phyloP scores from a whole-genome alignment of 1,140 invertebrate species.

The Sipha flava region DNA sequence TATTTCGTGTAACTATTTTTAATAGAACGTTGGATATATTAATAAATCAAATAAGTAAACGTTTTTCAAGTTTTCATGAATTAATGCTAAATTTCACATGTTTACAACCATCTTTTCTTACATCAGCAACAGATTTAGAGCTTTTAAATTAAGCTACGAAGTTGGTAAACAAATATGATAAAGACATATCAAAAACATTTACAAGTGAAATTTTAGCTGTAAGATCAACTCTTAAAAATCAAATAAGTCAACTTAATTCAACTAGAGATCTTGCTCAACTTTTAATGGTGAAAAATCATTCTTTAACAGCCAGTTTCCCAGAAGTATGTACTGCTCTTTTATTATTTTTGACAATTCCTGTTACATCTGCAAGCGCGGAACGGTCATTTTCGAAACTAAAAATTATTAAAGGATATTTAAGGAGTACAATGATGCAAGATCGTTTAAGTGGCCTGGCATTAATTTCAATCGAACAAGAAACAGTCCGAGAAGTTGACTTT shows the following conservation, averaged over 20 bases:
- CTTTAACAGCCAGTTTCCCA: conserved; percentile 40
- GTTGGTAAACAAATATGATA: not conserved
- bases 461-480: not conserved
- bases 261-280: conserved; percentile 39
- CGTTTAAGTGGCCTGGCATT: not conserved
- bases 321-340: conserved; percentile 56
- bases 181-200: not conserved
- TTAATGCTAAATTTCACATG: not conserved
- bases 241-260: not conserved
- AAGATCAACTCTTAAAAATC: conserved; percentile 1
- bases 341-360: conserved; percentile 50
- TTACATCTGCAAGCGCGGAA: not conserved
- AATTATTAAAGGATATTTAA: not conserved
- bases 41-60: not conserved
- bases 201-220: conserved; percentile 1
- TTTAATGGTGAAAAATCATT: not conserved
- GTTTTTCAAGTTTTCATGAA: not conserved
- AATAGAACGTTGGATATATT: conserved; percentile 2
- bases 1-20: no score
- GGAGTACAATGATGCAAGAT: not conserved
- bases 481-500: not conserved
- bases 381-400: not conserved
- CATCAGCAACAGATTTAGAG: not conserved
- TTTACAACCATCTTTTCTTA: not conserved
- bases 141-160: conserved; percentile 10